Conservation (phyloP, 2,113 vertebrate species). For the Hippopotamus amphibius region DNA sequence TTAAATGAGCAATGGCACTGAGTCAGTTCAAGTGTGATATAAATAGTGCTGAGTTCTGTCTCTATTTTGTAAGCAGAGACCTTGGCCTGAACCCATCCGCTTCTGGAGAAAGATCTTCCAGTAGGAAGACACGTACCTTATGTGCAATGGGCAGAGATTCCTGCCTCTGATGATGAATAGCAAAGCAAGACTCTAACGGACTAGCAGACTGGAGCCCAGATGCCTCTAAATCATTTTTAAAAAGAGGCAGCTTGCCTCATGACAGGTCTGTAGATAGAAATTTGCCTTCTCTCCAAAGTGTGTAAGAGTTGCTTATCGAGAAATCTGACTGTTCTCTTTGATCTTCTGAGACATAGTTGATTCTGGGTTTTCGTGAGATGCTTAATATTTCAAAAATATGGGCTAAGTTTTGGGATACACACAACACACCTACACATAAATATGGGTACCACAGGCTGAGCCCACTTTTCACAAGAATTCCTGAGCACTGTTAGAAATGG, state of each 20-base stretch:
- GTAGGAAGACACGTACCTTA: slow-evolving; percentile 58
- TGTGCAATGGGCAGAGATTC: slow-evolving; percentile 55
- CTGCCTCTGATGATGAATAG: slow-evolving; percentile 67
- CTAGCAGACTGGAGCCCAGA: slow-evolving; percentile 58
- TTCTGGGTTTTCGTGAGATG: background rate
- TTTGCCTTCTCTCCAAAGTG: slow-evolving; percentile 22
- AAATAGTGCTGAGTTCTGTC: slow-evolving; percentile 38
- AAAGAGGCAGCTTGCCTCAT: slow-evolving; percentile 64
- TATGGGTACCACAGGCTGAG: too few species aligned
- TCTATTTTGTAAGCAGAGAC: slow-evolving; percentile 38
- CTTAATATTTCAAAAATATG: background rate
- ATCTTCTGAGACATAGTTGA: fast-evolving
- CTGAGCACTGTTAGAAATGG: background rate
- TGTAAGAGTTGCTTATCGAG: background rate
- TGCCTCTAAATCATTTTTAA: slow-evolving; percentile 69
- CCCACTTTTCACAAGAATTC: background rate
- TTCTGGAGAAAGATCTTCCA: slow-evolving; percentile 59
- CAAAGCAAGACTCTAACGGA: background rate
- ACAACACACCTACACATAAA: background rate
- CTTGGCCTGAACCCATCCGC: slow-evolving; percentile 60
- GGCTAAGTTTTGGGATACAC: background rate
- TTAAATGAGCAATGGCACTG: background rate
- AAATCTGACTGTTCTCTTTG: background rate
- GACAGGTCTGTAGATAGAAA: slow-evolving; percentile 32
- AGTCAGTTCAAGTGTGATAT: background rate